Percentiles rank a stretch among this genome's conserved stretches.
These are phyloP conservation scores for Aramus guarauna DNA, from an alignment of 2,113 vertebrate genomes.

Conservation along the genomic window DNA sequence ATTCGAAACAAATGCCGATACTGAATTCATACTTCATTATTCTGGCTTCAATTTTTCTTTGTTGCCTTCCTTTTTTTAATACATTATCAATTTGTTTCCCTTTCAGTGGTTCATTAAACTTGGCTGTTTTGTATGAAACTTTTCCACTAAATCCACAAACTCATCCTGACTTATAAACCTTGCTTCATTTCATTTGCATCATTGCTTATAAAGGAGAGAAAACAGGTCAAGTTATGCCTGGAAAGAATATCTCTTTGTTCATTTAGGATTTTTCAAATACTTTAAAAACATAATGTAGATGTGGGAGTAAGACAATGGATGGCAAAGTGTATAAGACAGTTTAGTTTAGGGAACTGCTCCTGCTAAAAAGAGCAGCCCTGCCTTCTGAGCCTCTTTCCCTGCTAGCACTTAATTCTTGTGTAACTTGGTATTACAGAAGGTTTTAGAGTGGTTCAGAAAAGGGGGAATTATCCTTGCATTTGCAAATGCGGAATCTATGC, in stretches of 20 bases:
- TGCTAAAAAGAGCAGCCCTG: not conserved
- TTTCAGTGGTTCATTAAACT: not conserved
- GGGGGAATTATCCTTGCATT: not conserved
- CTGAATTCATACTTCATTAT: not conserved
- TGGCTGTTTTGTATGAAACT: not conserved
- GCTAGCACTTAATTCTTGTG: not conserved
- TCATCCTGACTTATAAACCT: not conserved
- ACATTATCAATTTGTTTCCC: not conserved
- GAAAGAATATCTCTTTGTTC: not conserved
- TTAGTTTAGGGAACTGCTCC: not conserved
- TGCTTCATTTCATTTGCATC: not conserved
- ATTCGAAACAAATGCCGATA: not conserved
- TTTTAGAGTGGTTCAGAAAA: not conserved
- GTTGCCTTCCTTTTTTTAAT: not conserved
- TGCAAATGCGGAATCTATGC: not conserved
- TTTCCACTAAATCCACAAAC: not conserved
- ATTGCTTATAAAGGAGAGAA: slow-evolving; percentile 15
- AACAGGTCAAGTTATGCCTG: slow-evolving; percentile 38
- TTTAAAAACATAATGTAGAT: not conserved
- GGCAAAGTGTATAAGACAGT: rapidly evolving
- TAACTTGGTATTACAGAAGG: not conserved
- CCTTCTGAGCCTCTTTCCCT: not conserved
- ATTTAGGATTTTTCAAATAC: slow-evolving; percentile 1
- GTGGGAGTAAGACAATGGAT: not conserved
- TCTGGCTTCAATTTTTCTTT: not conserved